Evolutionary conservation across 2,888 invertebrate species (phyloP), one percentile per base, ranked within the genome.

Genomic region (Trissoscelio sp.): DNA sequence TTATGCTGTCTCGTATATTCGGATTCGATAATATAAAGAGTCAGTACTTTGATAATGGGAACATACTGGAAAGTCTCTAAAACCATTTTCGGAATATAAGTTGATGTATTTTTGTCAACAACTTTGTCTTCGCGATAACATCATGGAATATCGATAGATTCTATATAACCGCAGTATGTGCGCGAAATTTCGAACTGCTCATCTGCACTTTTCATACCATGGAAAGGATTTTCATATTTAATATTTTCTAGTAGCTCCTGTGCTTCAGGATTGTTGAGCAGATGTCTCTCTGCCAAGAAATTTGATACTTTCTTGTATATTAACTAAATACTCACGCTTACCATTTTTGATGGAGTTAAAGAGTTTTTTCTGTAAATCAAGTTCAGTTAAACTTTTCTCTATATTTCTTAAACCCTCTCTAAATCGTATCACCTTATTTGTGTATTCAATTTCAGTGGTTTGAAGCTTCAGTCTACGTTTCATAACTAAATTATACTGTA

Each of bases 1-100:
- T 0, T 42, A 85, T 73, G 5, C 69, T 11, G 4, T 53, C 69
- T 20, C 72, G 7, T 42, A 72, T 12, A 9, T 66, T 18, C 1
- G 51, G 20, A 55, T 73, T 81, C 0, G 81, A 77, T 11, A 83
- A 39, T 7, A 85, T 34, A 34, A 2, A 84, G 24, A 24, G 60
- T 48, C 9, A 84, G 48, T 0, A 57, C 57, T 7, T 81, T 58
- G 44, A 83, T 81, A 7, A 82, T 57, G 22, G 82, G 74, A 12
- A 83, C 70, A 55, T 83, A 74, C 24, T 82, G 67, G 42, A 31
- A 79, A 24, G 79, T 77, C 55, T 83, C 83, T 31, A 60, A 11
- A 3, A 73, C 57, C 28, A 53, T 24, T 66, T 69, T 70, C 3
- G 78, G 81, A 28, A 67, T 37, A 55, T 79, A 79, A 9, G 44